A percentile compares a stretch with the other conserved stretches of the same genome.
Conservation (phyloP, 2,113 vertebrate genomes). For the Microcebus griseorufus region DNA sequence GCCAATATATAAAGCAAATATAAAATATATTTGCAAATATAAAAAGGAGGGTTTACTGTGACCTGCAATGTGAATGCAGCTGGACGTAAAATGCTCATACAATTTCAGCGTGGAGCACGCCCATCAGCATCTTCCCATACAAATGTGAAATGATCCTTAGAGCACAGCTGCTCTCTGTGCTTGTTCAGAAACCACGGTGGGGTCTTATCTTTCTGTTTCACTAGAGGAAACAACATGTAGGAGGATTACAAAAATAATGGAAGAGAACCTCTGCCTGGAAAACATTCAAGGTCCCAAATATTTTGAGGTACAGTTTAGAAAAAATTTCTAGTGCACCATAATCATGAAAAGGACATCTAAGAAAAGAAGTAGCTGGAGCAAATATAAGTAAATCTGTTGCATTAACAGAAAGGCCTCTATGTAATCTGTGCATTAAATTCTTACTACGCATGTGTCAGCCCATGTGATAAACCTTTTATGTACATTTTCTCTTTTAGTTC, state of each 20-base stretch:
- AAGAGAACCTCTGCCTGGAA: too few relatives aligned
- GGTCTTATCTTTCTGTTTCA: not conserved
- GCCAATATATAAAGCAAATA: not conserved
- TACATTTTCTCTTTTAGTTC: fast-evolving
- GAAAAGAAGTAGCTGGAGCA: not conserved
- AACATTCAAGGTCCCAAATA: not conserved
- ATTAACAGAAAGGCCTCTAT: not conserved
- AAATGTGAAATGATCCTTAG: fast-evolving
- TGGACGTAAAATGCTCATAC: fast-evolving
- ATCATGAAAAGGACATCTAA: not conserved
- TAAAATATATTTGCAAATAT: not conserved
- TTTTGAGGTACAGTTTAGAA: not conserved
- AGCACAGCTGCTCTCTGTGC: not conserved
- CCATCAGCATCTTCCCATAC: not conserved
- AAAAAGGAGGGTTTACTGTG: not conserved
- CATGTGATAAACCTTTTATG: fast-evolving
- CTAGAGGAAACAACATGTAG: too few relatives aligned
- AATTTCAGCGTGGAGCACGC: too few relatives aligned
- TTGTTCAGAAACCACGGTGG: fast-evolving
- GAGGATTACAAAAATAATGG: too few relatives aligned
- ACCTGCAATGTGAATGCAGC: not conserved
- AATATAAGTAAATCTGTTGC: fast-evolving
- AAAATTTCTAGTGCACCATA: not conserved
- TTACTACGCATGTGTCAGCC: fast-evolving
- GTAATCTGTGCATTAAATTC: fast-evolving